phyloP scores from a whole-genome alignment of 2,797 vertebrate species.

The Sciurus vulgaris region DNA sequence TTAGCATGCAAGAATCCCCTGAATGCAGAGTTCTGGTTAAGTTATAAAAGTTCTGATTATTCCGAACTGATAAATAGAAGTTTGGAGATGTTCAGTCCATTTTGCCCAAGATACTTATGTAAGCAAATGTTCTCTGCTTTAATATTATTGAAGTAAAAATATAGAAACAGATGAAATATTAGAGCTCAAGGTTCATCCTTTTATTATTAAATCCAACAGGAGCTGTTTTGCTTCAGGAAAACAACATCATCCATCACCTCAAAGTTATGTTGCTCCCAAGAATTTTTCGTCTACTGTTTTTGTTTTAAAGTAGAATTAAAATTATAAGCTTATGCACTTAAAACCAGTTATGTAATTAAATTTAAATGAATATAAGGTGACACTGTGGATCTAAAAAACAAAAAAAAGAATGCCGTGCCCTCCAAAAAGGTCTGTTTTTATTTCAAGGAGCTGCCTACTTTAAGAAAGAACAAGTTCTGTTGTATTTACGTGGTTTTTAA shows the following conservation, averaged over 20 bases:
- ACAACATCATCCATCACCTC: background rate
- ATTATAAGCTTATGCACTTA: background rate
- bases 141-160: conserved; percentile 9
- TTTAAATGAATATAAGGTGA: conserved; percentile 1
- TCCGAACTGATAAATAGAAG: background rate
- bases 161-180: background rate
- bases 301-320: conserved; percentile 60
- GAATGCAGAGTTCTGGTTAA: conserved; percentile 32
- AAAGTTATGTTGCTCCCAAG: background rate
- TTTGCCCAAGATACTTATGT: background rate
- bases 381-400: background rate
- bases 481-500: background rate
- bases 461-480: background rate
- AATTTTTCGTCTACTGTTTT: background rate
- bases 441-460: background rate
- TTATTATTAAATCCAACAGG: background rate
- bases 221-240: conserved; percentile 52
- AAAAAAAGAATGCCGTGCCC: conserved; percentile 1
- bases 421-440: background rate
- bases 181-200: conserved; percentile 15
- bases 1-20: conserved; percentile 2
- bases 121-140: background rate
- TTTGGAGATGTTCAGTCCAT: background rate
- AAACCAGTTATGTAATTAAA: conserved; percentile 32
- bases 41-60: background rate